Percentiles rank a stretch among this genome's conserved stretches.
Evolutionary conservation across 2,113 vertebrate species (phyloP).

Genomic region (Porphyrio hochstetteri): DNA sequence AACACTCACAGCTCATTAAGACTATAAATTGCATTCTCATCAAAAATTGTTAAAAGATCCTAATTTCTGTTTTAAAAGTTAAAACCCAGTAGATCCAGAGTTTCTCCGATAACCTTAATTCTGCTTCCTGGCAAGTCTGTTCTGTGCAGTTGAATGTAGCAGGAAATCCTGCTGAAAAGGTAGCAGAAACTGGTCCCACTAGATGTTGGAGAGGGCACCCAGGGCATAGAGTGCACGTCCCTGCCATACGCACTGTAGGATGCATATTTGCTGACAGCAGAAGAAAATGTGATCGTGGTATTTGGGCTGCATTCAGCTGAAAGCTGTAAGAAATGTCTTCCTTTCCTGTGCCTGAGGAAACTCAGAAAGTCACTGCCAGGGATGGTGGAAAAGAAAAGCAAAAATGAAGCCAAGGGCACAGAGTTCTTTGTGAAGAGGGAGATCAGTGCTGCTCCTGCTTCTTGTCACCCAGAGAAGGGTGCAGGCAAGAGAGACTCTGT

Average conservation of each 20-base stretch:
- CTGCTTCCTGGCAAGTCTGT: neutral
- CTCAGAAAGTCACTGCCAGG: neutral
- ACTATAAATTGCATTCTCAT: neutral
- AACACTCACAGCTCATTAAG: neutral
- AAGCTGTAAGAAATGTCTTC: neutral
- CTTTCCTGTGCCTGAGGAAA: neutral
- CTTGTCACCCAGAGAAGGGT: neutral
- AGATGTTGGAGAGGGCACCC: rapidly evolving
- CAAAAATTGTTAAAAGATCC: neutral
- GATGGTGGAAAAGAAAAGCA: neutral
- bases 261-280: rapidly evolving
- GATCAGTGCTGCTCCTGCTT: neutral
- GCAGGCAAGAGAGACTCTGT: neutral
- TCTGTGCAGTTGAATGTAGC: neutral
- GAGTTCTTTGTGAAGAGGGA: neutral
- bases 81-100: neutral
- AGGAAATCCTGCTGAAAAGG: neutral
- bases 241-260: neutral
- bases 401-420: neutral
- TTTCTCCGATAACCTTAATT: neutral
- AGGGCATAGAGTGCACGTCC: neutral
- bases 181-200: neutral
- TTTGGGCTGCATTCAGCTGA: neutral
- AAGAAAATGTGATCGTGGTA: neutral
- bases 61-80: neutral